These are phyloP conservation scores for Zygothrica quintamaculata DNA, from an alignment of 2,888 invertebrate species.

Conservation along the genomic window DNA sequence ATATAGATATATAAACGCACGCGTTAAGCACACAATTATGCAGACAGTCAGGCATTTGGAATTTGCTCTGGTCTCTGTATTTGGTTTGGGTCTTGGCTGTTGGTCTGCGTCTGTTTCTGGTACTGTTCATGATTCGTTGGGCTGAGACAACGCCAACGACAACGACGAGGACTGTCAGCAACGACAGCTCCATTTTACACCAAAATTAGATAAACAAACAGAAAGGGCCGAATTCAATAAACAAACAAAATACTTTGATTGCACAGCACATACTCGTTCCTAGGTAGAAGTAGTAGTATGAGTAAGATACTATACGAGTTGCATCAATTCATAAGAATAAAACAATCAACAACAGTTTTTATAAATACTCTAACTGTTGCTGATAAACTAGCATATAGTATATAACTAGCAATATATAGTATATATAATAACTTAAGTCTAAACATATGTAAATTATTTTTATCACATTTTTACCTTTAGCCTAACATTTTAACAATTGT, in stretches of 20 bases:
- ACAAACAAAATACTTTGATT: constrained; percentile 76
- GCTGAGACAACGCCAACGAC: no score
- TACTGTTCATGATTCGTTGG: constrained; percentile 1
- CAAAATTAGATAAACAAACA: constrained; percentile 78
- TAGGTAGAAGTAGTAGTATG: no score
- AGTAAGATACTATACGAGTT: constrained; percentile 1
- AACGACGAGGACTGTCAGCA: constrained; percentile 26
- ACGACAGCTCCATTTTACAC: constrained; percentile 76
- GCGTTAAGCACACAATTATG: constrained; percentile 80
- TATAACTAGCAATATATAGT: no score
- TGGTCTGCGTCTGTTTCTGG: no score
- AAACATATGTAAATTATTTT: no score
- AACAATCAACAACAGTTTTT: not conserved
- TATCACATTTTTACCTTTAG: no score
- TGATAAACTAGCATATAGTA: no score
- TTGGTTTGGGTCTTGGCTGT: constrained; percentile 5
- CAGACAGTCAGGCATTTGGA: constrained; percentile 78
- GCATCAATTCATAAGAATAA: constrained; percentile 18
- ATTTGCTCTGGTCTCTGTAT: constrained; percentile 45
- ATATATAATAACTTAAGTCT: no score
- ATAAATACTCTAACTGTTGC: not conserved
- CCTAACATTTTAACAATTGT: no score
- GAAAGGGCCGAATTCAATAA: constrained; percentile 64
- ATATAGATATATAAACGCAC: constrained; percentile 54
- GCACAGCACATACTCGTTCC: constrained; percentile 51